Conservation (phyloP, 2,113 vertebrate species). For the Pelecanus crispus region DNA sequence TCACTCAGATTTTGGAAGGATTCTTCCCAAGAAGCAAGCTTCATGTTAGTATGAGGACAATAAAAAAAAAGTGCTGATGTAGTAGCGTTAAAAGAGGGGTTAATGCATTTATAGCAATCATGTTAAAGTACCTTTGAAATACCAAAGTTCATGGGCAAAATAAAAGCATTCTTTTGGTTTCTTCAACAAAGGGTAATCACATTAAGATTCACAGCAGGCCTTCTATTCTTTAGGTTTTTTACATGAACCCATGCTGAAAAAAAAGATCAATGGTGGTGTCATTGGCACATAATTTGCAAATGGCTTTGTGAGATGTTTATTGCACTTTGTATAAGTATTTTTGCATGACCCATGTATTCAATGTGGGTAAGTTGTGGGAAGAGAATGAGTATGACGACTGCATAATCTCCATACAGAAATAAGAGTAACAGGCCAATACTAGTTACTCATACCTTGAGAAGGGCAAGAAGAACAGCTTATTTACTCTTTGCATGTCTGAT, state of each 20-base stretch:
- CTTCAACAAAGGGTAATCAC: not conserved
- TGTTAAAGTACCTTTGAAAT: not conserved
- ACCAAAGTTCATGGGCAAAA: not conserved
- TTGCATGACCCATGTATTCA: not conserved
- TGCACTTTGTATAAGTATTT: not conserved
- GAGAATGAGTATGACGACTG: not conserved
- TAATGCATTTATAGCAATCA: not conserved
- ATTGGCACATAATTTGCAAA: not conserved
- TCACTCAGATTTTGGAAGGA: not conserved
- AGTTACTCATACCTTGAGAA: constrained; percentile 12
- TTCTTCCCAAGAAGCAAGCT: not conserved
- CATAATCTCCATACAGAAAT: not conserved
- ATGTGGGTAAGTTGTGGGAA: constrained; percentile 4
- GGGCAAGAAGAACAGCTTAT: not conserved
- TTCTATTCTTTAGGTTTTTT: not conserved
- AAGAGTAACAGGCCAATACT: not conserved
- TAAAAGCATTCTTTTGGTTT: not conserved
- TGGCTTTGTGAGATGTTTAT: not conserved
- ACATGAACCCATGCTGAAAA: not conserved
- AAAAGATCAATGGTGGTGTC: not conserved
- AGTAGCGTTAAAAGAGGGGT: not conserved
- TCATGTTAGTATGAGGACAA: not conserved
- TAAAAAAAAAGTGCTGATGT: not conserved
- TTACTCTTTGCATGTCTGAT: not conserved
- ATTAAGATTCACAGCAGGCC: not conserved